phyloP scores from a whole-genome alignment of 2,888 invertebrate species.

The Hemicrepidius hirtus region DNA sequence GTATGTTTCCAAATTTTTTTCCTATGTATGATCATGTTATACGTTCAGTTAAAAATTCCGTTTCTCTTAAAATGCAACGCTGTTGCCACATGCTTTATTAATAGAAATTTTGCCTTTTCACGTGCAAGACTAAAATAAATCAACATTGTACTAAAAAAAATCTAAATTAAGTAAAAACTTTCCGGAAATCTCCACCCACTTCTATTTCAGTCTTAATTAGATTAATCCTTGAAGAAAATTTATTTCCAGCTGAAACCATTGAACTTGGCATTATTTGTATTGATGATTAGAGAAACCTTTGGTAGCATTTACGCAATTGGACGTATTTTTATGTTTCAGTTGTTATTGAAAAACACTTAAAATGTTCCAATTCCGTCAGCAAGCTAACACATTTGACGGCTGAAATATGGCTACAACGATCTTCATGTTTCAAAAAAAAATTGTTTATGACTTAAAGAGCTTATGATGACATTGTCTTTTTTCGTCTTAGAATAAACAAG shows the following conservation, averaged over 20 bases:
- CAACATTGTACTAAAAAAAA: background rate
- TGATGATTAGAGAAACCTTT: background rate
- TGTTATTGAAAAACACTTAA: slow-evolving; percentile 23
- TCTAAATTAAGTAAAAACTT: background rate
- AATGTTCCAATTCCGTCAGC: slow-evolving; percentile 22
- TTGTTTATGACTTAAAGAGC: background rate
- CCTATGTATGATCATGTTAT: no score
- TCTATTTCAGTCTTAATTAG: background rate
- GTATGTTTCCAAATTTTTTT: no score
- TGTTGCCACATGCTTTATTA: no score
- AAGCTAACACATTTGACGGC: background rate
- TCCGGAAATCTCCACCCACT: slow-evolving; percentile 3
- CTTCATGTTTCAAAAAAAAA: background rate
- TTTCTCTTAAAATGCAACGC: no score
- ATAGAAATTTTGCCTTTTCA: no score
- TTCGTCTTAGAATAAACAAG: background rate
- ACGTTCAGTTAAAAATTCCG: no score
- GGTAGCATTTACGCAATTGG: background rate
- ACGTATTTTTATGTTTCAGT: slow-evolving; percentile 8
- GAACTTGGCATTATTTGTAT: slow-evolving; percentile 30
- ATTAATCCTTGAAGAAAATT: background rate
- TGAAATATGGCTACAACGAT: slow-evolving; percentile 20
- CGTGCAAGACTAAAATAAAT: no score
- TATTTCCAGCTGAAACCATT: slow-evolving; percentile 16
- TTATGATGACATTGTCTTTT: slow-evolving; percentile 23